A percentile compares a stretch with the other conserved stretches of the same genome.
Conservation (phyloP, 2,888 invertebrate genomes). For the Lycophotia porphyrea region DNA sequence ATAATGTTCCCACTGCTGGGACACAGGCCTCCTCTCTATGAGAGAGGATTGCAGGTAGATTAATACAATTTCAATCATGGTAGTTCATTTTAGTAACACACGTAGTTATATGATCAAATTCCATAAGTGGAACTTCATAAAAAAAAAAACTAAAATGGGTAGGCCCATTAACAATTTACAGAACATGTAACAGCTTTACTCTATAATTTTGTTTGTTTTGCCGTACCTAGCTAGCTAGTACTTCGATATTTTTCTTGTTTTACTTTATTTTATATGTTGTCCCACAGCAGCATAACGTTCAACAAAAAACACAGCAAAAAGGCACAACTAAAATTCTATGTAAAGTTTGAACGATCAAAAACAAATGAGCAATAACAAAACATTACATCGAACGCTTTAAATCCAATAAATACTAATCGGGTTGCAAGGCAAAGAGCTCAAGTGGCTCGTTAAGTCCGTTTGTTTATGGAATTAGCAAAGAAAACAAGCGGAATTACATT, state of each 20-base stretch:
- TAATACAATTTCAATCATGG: not conserved
- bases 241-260: not conserved
- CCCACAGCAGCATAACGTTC: not conserved
- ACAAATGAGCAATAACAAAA: conserved; percentile 47
- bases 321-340: conserved; percentile 21
- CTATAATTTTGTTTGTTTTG: conserved; percentile 6
- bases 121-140: not conserved
- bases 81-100: not conserved
- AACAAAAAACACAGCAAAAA: too few relatives aligned
- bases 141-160: not conserved
- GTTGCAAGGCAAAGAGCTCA: conserved; percentile 38
- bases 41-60: not conserved
- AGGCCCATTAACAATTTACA: conserved; percentile 2
- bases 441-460: conserved; percentile 41
- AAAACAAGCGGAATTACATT: conserved; percentile 54
- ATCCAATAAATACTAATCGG: conserved; percentile 54
- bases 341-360: conserved; percentile 41
- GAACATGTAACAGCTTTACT: not conserved
- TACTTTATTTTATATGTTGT: not conserved
- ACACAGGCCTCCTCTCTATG: too few relatives aligned
- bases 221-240: not conserved
- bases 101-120: not conserved
- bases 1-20: too few relatives aligned
- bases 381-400: conserved; percentile 41
- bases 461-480: conserved; percentile 59